Conservation (phyloP, 2,797 vertebrate genomes). For the Hemitrygon akajei region DNA sequence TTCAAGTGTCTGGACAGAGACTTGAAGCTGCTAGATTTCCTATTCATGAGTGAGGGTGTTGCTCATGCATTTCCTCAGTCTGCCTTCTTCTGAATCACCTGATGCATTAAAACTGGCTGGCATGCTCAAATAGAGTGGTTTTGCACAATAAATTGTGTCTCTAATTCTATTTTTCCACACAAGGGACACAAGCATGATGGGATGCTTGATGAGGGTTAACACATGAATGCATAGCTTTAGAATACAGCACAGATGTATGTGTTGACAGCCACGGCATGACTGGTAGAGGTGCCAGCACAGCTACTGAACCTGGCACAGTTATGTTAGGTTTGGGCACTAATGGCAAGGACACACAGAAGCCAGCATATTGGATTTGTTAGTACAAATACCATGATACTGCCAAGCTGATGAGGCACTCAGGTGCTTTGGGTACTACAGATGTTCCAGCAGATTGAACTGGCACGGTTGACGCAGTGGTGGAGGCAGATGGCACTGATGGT, state of each 20-base stretch:
- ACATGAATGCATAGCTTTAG: not conserved
- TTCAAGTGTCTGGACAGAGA: no score
- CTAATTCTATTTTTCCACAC: not conserved
- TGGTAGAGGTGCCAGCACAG: not conserved
- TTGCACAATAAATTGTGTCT: not conserved
- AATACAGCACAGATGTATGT: not conserved
- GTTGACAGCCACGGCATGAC: not conserved
- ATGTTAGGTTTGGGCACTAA: not conserved
- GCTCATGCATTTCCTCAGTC: no score
- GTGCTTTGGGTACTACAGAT: not conserved
- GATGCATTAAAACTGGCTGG: no score
- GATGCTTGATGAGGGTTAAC: not conserved
- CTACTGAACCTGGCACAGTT: not conserved
- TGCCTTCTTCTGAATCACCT: no score
- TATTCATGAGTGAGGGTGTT: no score
- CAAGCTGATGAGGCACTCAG: slow-evolving; percentile 2
- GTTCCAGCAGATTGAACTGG: not conserved
- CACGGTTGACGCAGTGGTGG: not conserved
- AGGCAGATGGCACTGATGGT: not conserved
- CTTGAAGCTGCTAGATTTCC: no score
- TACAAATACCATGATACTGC: not conserved
- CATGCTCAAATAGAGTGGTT: no score
- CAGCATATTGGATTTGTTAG: not conserved
- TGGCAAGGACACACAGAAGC: not conserved
- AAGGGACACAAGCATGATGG: not conserved